Conservation (phyloP, 2,113 vertebrate species). For the Tupaia tana region DNA sequence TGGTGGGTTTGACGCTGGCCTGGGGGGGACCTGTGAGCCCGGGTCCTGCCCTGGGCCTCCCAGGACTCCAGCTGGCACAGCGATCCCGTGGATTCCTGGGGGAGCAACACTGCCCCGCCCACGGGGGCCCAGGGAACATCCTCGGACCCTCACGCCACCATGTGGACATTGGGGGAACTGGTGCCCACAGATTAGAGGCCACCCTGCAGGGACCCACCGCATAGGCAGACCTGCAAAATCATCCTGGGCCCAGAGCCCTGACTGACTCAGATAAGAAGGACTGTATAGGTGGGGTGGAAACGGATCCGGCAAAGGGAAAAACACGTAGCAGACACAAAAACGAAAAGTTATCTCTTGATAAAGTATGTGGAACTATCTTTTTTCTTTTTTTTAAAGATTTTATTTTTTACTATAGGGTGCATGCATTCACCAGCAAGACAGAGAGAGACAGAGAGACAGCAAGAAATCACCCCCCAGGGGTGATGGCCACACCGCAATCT, state of each 20-base stretch:
- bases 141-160: conserved; percentile 18
- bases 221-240: neutral
- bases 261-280: no score
- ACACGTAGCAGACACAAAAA: no score
- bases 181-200: fast-evolving
- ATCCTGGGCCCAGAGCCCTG: neutral
- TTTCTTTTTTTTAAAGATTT: no score
- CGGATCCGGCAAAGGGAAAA: no score
- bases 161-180: neutral
- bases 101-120: neutral
- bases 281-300: no score
- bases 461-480: no score
- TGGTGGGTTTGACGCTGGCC: neutral
- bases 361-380: no score
- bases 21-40: neutral
- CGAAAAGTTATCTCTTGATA: no score
- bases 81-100: neutral
- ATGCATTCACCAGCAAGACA: no score
- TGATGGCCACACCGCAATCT: no score
- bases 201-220: neutral
- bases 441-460: no score
- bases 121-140: neutral
- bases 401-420: no score
- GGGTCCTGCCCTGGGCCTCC: neutral
- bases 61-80: neutral